Evolutionary conservation across 1,140 invertebrate species (phyloP), one percentile per base, ranked within the genome.

Genomic region (Leptopilina clavipes): DNA sequence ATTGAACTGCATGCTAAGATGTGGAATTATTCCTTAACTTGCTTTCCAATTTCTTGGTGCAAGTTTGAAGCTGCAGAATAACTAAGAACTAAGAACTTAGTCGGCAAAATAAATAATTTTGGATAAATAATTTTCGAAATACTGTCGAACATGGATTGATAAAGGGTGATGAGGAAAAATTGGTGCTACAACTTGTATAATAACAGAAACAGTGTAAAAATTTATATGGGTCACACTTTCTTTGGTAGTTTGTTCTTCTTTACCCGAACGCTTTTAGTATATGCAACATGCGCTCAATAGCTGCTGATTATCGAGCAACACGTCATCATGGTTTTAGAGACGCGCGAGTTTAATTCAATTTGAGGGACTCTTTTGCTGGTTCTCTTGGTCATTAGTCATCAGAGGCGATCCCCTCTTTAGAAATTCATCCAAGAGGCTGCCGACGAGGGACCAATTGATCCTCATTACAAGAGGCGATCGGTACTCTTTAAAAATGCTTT

Each of bases 331-430:
- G 72, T 77, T 77, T 77, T 77, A 72, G 77, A 80, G 74, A 73
- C 72, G 22, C 74, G 71, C 25, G 25, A 1, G 25, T 78, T 79
- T 75, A 79, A 82, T 82, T 79, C 78, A 82, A 71, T 82, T 82
- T 76, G 72, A 78, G 75, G 1, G 5, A 31, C 25, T 31, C 25
- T 31, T 31, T 2, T 31, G 25, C 25, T 70, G 71, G 45, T 70
- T 14, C 70, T 75, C 70, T 76, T 31, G 19, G 80, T 74, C 73
- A 79, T 81, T 81, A 81, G 80, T 81, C 80, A 79, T 81, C 74
- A 54, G 17, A 76, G 71, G 59, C 65, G 44, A 1, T 5, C 25
- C 25, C 5, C 25, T 31, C 25, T 31, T 31, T 31, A 31, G 25
- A 31, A 71, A 40, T 76, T 70, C 70, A 77, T 75, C 72, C 74